Base-by-base conservation (phyloP, 2,888 invertebrate genomes). In the Oxycera nigricornis region DNA sequence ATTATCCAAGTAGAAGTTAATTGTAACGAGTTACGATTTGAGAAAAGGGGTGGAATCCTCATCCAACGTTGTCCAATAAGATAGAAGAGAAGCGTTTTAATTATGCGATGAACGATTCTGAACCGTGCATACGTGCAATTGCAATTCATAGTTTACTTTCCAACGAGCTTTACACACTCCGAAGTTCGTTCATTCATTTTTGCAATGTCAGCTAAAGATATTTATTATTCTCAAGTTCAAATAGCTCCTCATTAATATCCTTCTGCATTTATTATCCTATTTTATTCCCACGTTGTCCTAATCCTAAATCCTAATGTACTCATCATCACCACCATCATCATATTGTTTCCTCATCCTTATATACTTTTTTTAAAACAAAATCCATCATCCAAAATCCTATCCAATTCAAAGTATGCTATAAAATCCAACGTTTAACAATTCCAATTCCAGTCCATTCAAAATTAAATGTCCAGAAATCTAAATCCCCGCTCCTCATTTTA, bases 381-480 rank as follows among this genome's bases (percentile, higher is more conserved):
- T 75, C 73, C 73, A 73, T 75, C 73, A 50, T 61, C 65, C 67
- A 68, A 75, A 62, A 68, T 75, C 73, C 70, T 73, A 75, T 75
- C 73, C 73, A 74, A 75, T 41, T 68, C 61, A n/a, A n/a, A n/a
- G n/a, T n/a, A n/a, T n/a, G n/a, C n/a, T n/a, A n/a, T n/a, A n/a
- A n/a, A n/a, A 73, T 73, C 73, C 73, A 73, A 73, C 61, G 61
- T 28, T 76, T 74, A 68, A 20, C 24, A 62, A 76, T 67, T 65
- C 74, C 74, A 7, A 74, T 74, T 76, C 76, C 76, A 76, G 76
- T 76, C 74, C 76, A 74, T 76, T 76, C 74, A 76, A 62, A 76
- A 62, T 55, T 50, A 76, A 76, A 72, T 74, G 74, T 74, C 74
- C 76, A 74, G 76, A 76, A 76, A 76, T 74, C 52, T 73, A 76